Conservation (phyloP, 2,888 invertebrate genomes). For the Podabrus alpinus region DNA sequence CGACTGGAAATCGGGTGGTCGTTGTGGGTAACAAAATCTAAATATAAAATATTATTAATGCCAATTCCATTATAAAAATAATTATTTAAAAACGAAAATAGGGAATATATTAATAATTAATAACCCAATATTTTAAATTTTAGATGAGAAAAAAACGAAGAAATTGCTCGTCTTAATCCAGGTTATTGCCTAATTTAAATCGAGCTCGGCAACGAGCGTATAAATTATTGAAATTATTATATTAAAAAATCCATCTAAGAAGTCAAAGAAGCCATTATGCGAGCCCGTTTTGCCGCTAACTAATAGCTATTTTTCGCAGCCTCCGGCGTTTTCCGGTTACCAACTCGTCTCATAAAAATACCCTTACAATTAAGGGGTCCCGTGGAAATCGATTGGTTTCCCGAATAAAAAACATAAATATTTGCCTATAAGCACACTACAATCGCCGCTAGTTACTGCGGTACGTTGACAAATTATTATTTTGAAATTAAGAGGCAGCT, state of each 20-base stretch:
- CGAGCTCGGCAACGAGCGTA: constrained; percentile 44
- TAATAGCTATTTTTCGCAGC: constrained; percentile 55
- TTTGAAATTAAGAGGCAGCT: constrained; percentile 37
- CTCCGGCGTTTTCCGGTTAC: constrained; percentile 40
- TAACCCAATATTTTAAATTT: constrained; percentile 22
- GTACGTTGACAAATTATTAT: constrained; percentile 23
- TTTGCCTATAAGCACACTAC: neutral
- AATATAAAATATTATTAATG: constrained; percentile 31
- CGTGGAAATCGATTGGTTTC: constrained; percentile 22
- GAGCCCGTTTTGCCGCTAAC: constrained; percentile 53
- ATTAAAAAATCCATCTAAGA: constrained; percentile 75
- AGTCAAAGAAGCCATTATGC: constrained; percentile 67
- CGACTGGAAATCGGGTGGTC: constrained; percentile 72
- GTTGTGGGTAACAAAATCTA: constrained; percentile 73
- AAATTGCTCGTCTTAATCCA: constrained; percentile 47
- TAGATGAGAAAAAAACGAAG: constrained; percentile 21
- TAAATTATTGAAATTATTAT: constrained; percentile 71
- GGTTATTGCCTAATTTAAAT: constrained; percentile 58
- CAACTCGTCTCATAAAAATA: constrained; percentile 42
- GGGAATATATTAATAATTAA: constrained; percentile 28
- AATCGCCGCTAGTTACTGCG: neutral
- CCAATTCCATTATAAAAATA: neutral
- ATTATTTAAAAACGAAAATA: constrained; percentile 3
- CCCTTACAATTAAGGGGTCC: constrained; percentile 26
- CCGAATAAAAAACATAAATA: constrained; percentile 1